Percentiles rank a stretch among this genome's conserved stretches.
Evolutionary conservation across 1,140 invertebrate species (phyloP).

Genomic region (Microplitis mediator): DNA sequence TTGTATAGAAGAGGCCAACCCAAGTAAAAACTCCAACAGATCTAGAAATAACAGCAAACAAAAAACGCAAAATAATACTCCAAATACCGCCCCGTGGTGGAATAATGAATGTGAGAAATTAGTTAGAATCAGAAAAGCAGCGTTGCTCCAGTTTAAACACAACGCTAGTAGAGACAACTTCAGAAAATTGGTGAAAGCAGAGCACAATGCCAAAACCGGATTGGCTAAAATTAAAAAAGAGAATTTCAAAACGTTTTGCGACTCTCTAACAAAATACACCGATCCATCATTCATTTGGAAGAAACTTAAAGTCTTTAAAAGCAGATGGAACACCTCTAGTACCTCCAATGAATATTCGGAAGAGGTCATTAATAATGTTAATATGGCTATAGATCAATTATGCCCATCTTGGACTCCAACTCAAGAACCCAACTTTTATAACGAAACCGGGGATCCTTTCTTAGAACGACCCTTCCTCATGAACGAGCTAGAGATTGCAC

Average conservation of each 20-base stretch:
- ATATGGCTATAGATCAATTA: neutral
- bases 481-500: neutral
- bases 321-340: neutral
- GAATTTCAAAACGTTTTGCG: constrained; percentile 24
- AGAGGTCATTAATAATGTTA: neutral
- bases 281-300: neutral
- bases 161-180: neutral
- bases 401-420: neutral
- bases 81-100: neutral
- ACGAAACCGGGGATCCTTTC: neutral
- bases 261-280: neutral
- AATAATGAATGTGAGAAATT: neutral
- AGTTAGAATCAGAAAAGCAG: neutral
- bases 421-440: neutral
- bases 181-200: neutral
- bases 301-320: constrained; percentile 17
- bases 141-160: neutral
- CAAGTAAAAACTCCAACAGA: neutral
- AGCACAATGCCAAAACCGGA: neutral
- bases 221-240: neutral
- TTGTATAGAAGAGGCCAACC: neutral
- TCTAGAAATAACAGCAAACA: neutral
- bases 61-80: neutral
- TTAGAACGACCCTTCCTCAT: neutral
- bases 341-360: neutral